Evolutionary conservation across 1,140 invertebrate species (phyloP), one percentile per base, ranked within the genome.

Genomic region (Diuraphis noxia): DNA sequence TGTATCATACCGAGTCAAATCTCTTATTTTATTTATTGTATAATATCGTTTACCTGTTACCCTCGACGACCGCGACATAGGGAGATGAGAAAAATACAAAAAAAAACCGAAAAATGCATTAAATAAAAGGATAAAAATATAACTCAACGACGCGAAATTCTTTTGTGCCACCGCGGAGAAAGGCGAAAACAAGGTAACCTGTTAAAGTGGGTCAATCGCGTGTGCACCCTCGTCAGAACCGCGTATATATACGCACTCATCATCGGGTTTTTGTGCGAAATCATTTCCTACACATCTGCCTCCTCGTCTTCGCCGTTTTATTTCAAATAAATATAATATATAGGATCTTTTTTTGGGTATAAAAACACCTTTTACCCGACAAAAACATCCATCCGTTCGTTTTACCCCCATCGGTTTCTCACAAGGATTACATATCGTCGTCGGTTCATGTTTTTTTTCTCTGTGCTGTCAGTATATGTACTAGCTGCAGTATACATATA

Each of bases 41-140:
- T 30, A 41, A 38, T 17, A 40, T 72, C 13, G 30, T 85, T 36
- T 63, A 82, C 89, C 88, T 90, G 88, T 89, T 79, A 77, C 40
- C 88, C n/a, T 72, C 36, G 8, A 36, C 40, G 30, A 34, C 38
- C 19, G 52, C 13, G 72, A 25, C 36, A 43, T 36, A 3, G 52
- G 34, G 38, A 63, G 52, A 87, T 63, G 10, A 63, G 38, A 38
- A 52, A 38, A 25, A 38, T 30, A 38, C 17, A 21, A 40, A n/a
- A 30, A 30, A 43, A 41, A n/a, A 13, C 30, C 30, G 25, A 40
- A 40, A 9, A 38, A 49, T 49, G 13, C 52, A 49, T n/a, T 19
- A n/a, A 81, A 91, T 46, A 81, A 91, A 91, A 91, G 89, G 89
- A 91, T 91, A 81, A 91, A 91, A 91, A 79, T 79, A 91, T 91